Evolutionary conservation across 2,797 vertebrate genomes (phyloP).

Genomic region (Apogon hyalosoma): DNA sequence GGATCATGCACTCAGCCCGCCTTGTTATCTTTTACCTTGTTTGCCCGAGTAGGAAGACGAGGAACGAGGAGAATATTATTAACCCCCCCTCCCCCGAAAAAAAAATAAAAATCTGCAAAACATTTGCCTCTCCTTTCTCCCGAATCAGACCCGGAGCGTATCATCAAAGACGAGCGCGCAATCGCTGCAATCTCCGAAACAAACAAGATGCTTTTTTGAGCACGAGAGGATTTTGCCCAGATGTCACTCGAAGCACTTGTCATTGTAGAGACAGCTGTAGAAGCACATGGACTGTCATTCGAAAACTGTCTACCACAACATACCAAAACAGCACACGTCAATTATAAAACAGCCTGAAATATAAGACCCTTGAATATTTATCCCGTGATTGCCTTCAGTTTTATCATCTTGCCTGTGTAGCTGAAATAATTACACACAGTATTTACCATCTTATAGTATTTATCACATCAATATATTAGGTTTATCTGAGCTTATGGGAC

Average conservation of each 20-base stretch:
- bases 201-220: conserved; percentile 72
- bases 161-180: conserved; percentile 67
- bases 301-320: conserved; percentile 62
- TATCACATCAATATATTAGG: conserved; percentile 58
- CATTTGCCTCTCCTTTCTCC: conserved; percentile 26
- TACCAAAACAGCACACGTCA: conserved; percentile 64
- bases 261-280: conserved; percentile 79
- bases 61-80: conserved; percentile 47
- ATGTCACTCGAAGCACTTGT: conserved; percentile 77
- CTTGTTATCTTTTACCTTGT: conserved; percentile 79
- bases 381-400: conserved; percentile 52
- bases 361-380: conserved; percentile 56
- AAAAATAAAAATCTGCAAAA: conserved; percentile 34
- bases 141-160: conserved; percentile 49
- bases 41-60: conserved; percentile 53
- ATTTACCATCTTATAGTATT: conserved; percentile 66
- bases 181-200: conserved; percentile 69
- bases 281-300: conserved; percentile 70
- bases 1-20: conserved; percentile 65
- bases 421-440: conserved; percentile 57
- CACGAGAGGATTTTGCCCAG: conserved; percentile 69
- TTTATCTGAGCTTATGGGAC: conserved; percentile 56
- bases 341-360: conserved; percentile 56
- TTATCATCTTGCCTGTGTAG: conserved; percentile 55
- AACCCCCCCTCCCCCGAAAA: not conserved